Conservation (phyloP, 37 sponge, comb jelly and placozoan genomes). For the Ephydatia muelleri region DNA sequence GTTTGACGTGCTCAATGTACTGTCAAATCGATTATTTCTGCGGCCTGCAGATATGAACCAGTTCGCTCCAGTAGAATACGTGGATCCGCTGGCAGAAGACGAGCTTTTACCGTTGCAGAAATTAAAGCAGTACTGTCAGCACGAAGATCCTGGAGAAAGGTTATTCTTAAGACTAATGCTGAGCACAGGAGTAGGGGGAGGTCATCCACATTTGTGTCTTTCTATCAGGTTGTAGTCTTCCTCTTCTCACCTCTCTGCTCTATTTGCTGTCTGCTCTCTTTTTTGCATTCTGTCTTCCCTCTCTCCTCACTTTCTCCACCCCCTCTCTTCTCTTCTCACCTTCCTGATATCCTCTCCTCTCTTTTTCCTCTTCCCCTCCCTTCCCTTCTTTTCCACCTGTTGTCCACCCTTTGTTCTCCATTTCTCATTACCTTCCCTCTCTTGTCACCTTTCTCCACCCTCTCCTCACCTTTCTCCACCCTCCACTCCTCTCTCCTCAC, state of each 20-base stretch:
- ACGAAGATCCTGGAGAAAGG: slow-evolving; percentile 65
- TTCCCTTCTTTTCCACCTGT: background rate
- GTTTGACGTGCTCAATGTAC: background rate
- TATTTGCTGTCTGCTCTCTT: too few relatives aligned
- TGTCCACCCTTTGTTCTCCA: background rate
- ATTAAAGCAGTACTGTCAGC: slow-evolving; percentile 56
- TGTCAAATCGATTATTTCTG: too few relatives aligned
- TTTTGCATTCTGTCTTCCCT: too few relatives aligned
- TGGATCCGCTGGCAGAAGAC: slow-evolving; percentile 63
- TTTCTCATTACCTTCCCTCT: too few relatives aligned
- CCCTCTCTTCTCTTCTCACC: background rate
- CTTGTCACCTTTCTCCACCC: background rate
- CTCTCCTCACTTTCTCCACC: too few relatives aligned
- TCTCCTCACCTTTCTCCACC: background rate
- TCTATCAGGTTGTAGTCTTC: too few relatives aligned
- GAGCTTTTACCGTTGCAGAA: slow-evolving; percentile 47
- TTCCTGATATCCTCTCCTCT: background rate
- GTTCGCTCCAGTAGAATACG: slow-evolving; percentile 6
- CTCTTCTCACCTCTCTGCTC: too few relatives aligned
- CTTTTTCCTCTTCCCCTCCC: background rate
- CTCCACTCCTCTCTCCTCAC: background rate
- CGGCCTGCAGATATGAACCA: background rate
- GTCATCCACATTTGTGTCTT: too few relatives aligned
- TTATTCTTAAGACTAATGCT: background rate
- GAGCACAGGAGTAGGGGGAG: too few relatives aligned